These are phyloP conservation scores for Leptinotarsa rubiginosa DNA, from an alignment of 2,888 invertebrate species.

Conservation along the genomic window DNA sequence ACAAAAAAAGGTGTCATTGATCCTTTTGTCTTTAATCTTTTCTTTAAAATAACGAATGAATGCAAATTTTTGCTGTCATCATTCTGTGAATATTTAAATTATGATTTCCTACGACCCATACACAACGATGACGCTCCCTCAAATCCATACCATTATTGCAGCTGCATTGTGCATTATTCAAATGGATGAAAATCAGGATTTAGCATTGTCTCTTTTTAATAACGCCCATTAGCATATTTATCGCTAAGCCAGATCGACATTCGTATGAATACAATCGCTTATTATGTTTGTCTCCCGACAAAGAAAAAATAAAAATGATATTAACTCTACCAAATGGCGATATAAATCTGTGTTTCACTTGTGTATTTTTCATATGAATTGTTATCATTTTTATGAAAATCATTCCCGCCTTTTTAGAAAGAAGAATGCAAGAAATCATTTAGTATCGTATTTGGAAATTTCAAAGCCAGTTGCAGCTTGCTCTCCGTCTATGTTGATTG, in stretches of 20 bases:
- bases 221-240: slow-evolving; percentile 11
- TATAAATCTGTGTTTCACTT: too few relatives aligned
- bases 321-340: too few relatives aligned
- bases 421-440: too few relatives aligned
- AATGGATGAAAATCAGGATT: slow-evolving; percentile 17
- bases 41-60: too few relatives aligned
- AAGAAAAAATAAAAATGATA: slow-evolving; percentile 1
- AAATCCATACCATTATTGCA: slow-evolving; percentile 18
- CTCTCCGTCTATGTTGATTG: too few relatives aligned
- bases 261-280: slow-evolving; percentile 16
- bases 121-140: slow-evolving; percentile 8
- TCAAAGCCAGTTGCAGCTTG: too few relatives aligned
- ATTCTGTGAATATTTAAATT: neutral
- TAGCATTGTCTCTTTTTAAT: slow-evolving; percentile 13
- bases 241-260: slow-evolving; percentile 7
- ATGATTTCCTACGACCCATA: slow-evolving; percentile 10
- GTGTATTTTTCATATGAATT: too few relatives aligned
- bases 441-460: too few relatives aligned
- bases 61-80: neutral
- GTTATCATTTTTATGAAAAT: too few relatives aligned
- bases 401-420: too few relatives aligned
- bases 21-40: too few relatives aligned
- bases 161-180: slow-evolving; percentile 15
- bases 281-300: slow-evolving; percentile 9
- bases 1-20: too few relatives aligned